phyloP scores from a whole-genome alignment of 2,113 vertebrate species.

The Puntigrus tetrazona region DNA sequence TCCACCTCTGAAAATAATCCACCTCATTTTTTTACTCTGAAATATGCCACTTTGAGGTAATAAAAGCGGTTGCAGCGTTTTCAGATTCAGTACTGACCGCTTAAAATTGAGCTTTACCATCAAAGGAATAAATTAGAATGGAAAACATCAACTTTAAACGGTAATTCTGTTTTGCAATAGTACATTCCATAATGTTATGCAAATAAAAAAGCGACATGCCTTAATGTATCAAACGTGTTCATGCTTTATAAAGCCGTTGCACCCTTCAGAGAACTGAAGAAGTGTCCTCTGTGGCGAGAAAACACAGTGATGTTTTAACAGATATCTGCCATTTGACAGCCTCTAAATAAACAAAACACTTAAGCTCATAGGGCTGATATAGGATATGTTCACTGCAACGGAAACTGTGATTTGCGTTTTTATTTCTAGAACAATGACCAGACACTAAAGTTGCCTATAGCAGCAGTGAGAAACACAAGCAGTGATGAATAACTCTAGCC shows the following conservation, averaged over 20 bases:
- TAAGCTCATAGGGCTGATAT: neutral
- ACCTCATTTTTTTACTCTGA: no score
- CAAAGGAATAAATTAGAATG: no score
- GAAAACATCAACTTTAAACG: no score
- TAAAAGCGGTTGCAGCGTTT: neutral
- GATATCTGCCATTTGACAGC: neutral
- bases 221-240: neutral
- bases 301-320: neutral
- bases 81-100: no score
- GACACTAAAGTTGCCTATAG: conserved; percentile 7
- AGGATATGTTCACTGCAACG: neutral
- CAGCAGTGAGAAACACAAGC: conserved; percentile 43
- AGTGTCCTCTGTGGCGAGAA: neutral
- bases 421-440: conserved; percentile 18
- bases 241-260: neutral
- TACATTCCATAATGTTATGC: no score
- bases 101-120: no score
- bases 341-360: neutral
- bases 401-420: neutral
- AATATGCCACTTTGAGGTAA: neutral
- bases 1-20: no score
- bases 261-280: neutral
- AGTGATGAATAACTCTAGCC: conserved; percentile 60
- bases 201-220: no score
- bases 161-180: no score